Evolutionary conservation across 2,113 vertebrate species (phyloP).

Genomic region (Microcebus lehilahytsara): DNA sequence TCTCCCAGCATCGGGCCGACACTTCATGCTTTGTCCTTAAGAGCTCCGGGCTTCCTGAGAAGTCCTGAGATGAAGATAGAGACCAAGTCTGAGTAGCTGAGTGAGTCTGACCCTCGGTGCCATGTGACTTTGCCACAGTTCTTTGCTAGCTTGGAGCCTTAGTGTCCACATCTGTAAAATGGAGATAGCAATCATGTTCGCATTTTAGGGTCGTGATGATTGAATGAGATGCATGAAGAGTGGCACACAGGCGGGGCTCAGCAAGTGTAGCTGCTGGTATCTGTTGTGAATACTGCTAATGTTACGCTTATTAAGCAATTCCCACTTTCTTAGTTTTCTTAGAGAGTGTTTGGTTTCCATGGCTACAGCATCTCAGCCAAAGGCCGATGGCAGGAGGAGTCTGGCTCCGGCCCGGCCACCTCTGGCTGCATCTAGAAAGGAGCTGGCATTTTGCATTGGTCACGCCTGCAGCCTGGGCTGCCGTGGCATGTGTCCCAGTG

Average conservation of each 20-base stretch:
- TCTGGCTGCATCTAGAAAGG: not conserved
- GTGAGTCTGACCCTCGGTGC: not conserved
- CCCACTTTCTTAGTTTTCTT: not conserved
- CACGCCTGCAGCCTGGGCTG: not conserved
- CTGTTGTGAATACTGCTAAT: not conserved
- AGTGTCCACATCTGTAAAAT: not conserved
- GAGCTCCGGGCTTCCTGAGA: not conserved
- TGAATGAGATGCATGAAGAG: not conserved
- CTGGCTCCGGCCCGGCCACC: not conserved
- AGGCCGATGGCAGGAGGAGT: not conserved
- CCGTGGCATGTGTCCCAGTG: not conserved
- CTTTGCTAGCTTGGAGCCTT: not conserved
- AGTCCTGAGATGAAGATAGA: not conserved
- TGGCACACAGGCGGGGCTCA: not conserved
- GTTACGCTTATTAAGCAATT: not conserved
- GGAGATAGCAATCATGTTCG: not conserved
- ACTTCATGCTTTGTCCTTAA: not conserved
- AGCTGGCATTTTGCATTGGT: not conserved
- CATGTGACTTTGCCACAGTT: not conserved
- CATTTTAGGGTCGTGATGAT: not conserved
- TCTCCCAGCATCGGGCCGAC: not conserved
- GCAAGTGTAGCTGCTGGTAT: not conserved
- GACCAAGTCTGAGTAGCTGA: not conserved
- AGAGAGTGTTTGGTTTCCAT: constrained; percentile 37
- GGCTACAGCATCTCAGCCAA: not conserved